Evolutionary conservation across 2,797 vertebrate species (phyloP), one percentile per base, ranked within the genome.

Genomic region (Hoplostethus atlanticus): DNA sequence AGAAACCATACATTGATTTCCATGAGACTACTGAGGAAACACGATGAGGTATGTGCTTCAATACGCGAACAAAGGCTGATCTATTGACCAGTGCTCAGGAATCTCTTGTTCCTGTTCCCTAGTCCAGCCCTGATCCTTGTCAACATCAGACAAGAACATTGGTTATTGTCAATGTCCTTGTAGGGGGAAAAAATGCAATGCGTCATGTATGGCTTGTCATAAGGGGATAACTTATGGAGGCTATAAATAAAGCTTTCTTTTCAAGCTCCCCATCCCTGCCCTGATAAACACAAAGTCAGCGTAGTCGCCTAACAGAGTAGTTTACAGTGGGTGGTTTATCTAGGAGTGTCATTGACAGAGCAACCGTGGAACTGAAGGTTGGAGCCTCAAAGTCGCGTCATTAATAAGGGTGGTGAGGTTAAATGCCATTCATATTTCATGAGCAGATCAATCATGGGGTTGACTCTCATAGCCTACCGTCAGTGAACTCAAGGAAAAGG

Each of bases 391-490:
- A 64, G 58, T 69, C 59, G 56, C 11, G 40, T 78, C 54, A 61
- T 74, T 61, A 64, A 60, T 21, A 54, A 69, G 61, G 55, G 40
- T 6, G 61, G 53, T 52, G 58, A 73, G 68, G 84, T 87, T 81
- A 81, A 81, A 80, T 17, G 31, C 55, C 56, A 68, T 79, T 68
- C 59, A 77, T 86, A 68, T 84, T 81, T 86, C 48, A 90, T 57
- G 70, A 76, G 70, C 58, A 47, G 73, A 89, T 91, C 87, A 89
- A 86, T 90, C 68, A 13, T 44, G 11, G 70, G 53, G 63, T 66
- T 59, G 64, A 81, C 76, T 84, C 51, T 4, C 69, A 57, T 79
- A 30, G 51, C 74, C 75, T 52, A 64, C 47, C 28, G 40, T 64
- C 75, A 76, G 68, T 73, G 76, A 77, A 77, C 79, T 66, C 47